These are phyloP conservation scores for Orchesella cincta DNA, from an alignment of 1,140 invertebrate genomes.

Conservation along the genomic window DNA sequence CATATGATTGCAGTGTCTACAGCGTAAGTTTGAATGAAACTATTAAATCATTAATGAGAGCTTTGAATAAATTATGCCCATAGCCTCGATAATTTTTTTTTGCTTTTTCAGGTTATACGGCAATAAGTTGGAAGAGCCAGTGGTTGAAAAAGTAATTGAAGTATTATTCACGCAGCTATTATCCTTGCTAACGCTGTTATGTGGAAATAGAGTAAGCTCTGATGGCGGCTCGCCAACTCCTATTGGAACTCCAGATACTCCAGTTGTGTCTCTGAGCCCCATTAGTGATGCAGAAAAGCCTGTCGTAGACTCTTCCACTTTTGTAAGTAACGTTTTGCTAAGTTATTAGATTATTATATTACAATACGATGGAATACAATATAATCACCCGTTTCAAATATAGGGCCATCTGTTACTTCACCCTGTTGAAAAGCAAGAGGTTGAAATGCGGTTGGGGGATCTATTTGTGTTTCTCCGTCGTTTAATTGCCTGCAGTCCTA, in stretches of 20 bases:
- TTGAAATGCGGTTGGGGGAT: conserved; percentile 59
- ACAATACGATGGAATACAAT: no score
- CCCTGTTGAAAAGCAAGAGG: conserved; percentile 47
- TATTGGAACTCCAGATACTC: conserved; percentile 48
- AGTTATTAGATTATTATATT: conserved; percentile 11
- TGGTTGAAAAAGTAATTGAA: conserved; percentile 58
- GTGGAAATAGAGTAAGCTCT: conserved; percentile 41
- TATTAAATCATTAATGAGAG: neutral
- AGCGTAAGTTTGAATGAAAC: conserved; percentile 52
- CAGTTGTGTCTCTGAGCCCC: conserved; percentile 37
- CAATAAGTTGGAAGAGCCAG: conserved; percentile 57
- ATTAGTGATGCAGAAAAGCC: conserved; percentile 42
- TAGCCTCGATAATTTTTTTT: neutral
- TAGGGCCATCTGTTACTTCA: no score
- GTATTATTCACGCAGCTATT: conserved; percentile 59
- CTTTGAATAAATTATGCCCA: neutral
- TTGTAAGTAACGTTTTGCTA: conserved; percentile 33
- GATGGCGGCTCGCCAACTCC: conserved; percentile 47
- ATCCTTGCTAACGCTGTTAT: conserved; percentile 40
- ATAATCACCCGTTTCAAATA: no score
- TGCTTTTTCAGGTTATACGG: conserved; percentile 55
- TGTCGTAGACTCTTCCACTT: conserved; percentile 33
- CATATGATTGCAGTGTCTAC: conserved; percentile 63
- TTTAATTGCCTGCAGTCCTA: conserved; percentile 57
- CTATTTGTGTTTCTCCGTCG: conserved; percentile 63